Evolutionary conservation across 2,888 invertebrate species (phyloP), one percentile per base, ranked within the genome.

Genomic region (Leptinotarsa juncta): DNA sequence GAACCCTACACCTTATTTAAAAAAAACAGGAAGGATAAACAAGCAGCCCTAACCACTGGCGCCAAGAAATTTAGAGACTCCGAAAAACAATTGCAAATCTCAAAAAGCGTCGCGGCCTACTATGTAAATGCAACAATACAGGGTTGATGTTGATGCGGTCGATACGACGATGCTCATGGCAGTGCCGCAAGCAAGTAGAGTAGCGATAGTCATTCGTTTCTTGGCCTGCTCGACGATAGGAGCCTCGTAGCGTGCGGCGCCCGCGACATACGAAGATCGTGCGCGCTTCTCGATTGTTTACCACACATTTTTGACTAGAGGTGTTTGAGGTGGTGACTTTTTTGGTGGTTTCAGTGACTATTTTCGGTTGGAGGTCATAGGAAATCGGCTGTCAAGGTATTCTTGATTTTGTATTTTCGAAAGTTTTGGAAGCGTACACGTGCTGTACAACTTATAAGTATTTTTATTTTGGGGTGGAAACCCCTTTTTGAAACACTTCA

Each of bases 141-240:
- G 82, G 82, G 83, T 81, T 82, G 81, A 78, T 80, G 81, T 82
- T 65, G 67, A 62, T 65, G 74, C 72, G 84, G 84, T 84, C 84
- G 84, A 84, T 84, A 84, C 82, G 82, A 81, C 81, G 80, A 81
- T 79, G 83, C 84, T 83, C 81, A 79, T 81, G 82, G 84, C 83
- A 78, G 81, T 83, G 84, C 84, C 84, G 83, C 83, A 82, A 84
- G 84, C 83, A 80, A 80, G 83, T 76, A 81, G 80, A 77, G 73
- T 73, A 77, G 78, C 81, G 77, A 80, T 80, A 80, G 80, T 81
- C 83, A 83, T 82, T 83, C 82, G 82, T 81, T 81, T 79, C 78
- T 81, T 78, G 82, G 78, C 79, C 78, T 81, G 76, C 76, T 78
- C 65, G 76, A 76, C 77, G 83, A 62, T 77, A 75, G 76, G 79